Base-by-base conservation (phyloP, 2,113 vertebrate genomes). In the Lepus europaeus region DNA sequence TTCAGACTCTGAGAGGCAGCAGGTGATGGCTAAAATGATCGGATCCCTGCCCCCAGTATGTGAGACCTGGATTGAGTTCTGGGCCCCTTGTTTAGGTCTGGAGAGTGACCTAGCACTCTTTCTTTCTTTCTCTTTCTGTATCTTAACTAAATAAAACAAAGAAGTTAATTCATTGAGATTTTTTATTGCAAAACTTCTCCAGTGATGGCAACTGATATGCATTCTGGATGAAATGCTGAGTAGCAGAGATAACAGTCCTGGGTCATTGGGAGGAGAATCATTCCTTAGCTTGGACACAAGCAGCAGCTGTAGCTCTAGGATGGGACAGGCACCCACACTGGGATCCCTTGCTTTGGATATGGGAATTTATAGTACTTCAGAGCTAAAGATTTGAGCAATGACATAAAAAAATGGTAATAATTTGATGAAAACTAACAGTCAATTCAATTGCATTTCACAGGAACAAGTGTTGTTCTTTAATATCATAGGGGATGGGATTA, bases 371-470 rank as follows among this genome's bases (percentile, higher is more conserved):
- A 27, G 23, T 45, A 59, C 9, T 59, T 59, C 56, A 4, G 13
- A 77, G 36, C 66, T 78, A 69, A 87, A 73, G 45, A 51, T 14
- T 45, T 70, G 3, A 90, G 19, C 16, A 63, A 63, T 45, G 25
- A 74, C n/a, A 72, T 1, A 3, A 73, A 59, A 33, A 66, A 3
- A 3, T 31, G 49, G 63, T 27, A 12, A 14, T 69, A 56, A 85
- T 78, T 86, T 70, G 19, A 20, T 92, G 73, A 89, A 92, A 88
- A 61, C 27, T 78, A 89, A n/a, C 12, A 90, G 23, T 61, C 9
- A 86, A 53, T 36, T 87, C 27, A 88, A 20, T 80, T 93, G 2
- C 31, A 72, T 88, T 64, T 80, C 82, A 63, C 11, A 81, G 49
- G 14, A 83, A 80, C 89, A 72, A 68, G 27, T 31, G 68, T 33